Evolutionary conservation across 35 echinoderm and acorn worm genomes (phyloP), one percentile per base, ranked within the genome.

Genomic region (Apostichopus japonicus): DNA sequence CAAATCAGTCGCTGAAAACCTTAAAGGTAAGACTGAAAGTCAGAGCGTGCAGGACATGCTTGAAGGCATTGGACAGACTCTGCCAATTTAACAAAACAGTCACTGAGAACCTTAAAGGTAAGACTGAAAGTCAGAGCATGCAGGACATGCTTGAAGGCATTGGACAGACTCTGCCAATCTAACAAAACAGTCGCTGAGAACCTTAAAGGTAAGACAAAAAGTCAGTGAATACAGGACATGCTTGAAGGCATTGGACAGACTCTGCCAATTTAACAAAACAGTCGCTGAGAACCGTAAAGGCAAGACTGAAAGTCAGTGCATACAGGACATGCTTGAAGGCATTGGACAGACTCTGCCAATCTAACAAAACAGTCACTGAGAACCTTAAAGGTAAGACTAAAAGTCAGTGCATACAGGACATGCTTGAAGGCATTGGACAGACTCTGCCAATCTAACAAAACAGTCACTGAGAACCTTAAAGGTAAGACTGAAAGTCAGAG

Each of bases 101-200:
- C 19, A 79, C 94, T 55, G 53, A 94, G 65, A 96, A 93, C 55
- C 44, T 96, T 6, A 92, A 83, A 96, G 95, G 95, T 94, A 87
- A 13, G 90, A 67, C 10, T 67, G 63, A 67, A 67, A 17, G 63
- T 67, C 17, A 17, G 8, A 4, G 63, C 11, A 0, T 67, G 2
- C 27, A 33, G 27, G 27, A 33, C 27, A 33, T 33, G 27, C 27
- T 33, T 96, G 14, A 92, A 55, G 53, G 86, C 90, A 4, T 23
- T 96, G 22, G 55, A 79, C 52, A 73, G 86, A 17, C 55, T 94
- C 5, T 91, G 71, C 13, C 70, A 83, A 59, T 54, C 71, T 53
- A 82, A 94, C 59, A 63, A 79, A 51, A 72, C 82, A 62, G 52
- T 92, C 10, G 86, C 93, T 52, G 25, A 94, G 72, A 33, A 0